These are phyloP conservation scores for Australoheros scitulus DNA, from an alignment of 2,113 vertebrate species.

Conservation along the genomic window DNA sequence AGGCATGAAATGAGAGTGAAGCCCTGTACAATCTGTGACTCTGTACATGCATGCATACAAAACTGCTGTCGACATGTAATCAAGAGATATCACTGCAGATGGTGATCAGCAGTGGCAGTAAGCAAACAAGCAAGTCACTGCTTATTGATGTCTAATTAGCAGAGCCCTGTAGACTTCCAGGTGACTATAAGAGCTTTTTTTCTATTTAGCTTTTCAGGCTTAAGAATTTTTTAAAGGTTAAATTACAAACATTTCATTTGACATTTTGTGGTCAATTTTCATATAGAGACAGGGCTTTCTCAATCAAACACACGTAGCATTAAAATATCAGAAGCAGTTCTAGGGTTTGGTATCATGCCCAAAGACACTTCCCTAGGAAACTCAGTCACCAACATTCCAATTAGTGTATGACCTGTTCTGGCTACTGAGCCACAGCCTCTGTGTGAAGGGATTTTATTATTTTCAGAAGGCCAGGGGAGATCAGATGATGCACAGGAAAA, in stretches of 20 bases:
- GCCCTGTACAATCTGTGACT: slow-evolving; percentile 34
- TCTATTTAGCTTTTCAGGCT: background rate
- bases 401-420: background rate
- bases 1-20: slow-evolving; percentile 52
- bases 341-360: background rate
- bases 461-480: background rate
- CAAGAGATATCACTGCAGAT: slow-evolving; percentile 14
- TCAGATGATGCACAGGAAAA: background rate
- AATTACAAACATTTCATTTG: background rate
- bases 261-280: background rate
- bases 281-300: background rate
- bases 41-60: slow-evolving; percentile 32
- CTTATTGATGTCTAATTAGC: slow-evolving; percentile 12
- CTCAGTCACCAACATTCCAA: background rate
- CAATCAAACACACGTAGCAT: background rate
- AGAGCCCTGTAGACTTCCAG: background rate
- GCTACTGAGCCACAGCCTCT: background rate
- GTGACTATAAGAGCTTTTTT: background rate
- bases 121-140: slow-evolving; percentile 18
- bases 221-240: background rate
- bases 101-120: slow-evolving; percentile 15
- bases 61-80: slow-evolving; percentile 43
- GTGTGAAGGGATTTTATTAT: background rate
- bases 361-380: background rate
- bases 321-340: background rate